Base-by-base conservation (phyloP, 2,888 invertebrate genomes). In the Homarus gammarus region DNA sequence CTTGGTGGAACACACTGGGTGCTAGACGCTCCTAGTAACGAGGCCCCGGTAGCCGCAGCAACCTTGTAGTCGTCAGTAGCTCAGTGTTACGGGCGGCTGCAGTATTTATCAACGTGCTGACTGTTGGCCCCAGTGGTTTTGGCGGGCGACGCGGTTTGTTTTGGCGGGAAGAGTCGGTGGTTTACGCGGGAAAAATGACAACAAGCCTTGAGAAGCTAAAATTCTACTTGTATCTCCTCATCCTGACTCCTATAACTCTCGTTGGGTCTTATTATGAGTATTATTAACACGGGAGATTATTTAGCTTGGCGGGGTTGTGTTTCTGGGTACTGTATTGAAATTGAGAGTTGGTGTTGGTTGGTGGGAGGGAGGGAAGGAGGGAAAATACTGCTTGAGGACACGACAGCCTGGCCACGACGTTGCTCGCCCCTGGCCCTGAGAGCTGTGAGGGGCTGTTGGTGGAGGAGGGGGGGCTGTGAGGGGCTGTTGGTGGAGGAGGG, bases 191-290 rank as follows among this genome's bases (percentile, higher is more conserved):
- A 78, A 56, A 56, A 56, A 78, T 51, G 78, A 56, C 78, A 78
- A 78, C 78, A 78, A 90, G 96, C 96, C 89, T 96, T 96, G 93
- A 97, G 94, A 93, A 99, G 99, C 95, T 99, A 99, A 51, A 64
- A n/a, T n/a, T n/a, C n/a, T n/a, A n/a, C n/a, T n/a, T n/a, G n/a
- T n/a, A n/a, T n/a, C n/a, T n/a, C n/a, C n/a, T n/a, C n/a, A n/a
- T n/a, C n/a, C n/a, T n/a, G n/a, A n/a, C n/a, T n/a, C n/a, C n/a
- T n/a, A n/a, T n/a, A n/a, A n/a, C n/a, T n/a, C n/a, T n/a, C n/a
- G n/a, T n/a, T n/a, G n/a, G n/a, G n/a, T n/a, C n/a, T n/a, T n/a
- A n/a, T n/a, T n/a, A n/a, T n/a, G n/a, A n/a, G n/a, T n/a, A n/a
- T n/a, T n/a, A n/a, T n/a, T n/a, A n/a, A n/a, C n/a, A n/a, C n/a